phyloP scores from a whole-genome alignment of 2,888 invertebrate genomes.

The Drosophila ochracea region DNA sequence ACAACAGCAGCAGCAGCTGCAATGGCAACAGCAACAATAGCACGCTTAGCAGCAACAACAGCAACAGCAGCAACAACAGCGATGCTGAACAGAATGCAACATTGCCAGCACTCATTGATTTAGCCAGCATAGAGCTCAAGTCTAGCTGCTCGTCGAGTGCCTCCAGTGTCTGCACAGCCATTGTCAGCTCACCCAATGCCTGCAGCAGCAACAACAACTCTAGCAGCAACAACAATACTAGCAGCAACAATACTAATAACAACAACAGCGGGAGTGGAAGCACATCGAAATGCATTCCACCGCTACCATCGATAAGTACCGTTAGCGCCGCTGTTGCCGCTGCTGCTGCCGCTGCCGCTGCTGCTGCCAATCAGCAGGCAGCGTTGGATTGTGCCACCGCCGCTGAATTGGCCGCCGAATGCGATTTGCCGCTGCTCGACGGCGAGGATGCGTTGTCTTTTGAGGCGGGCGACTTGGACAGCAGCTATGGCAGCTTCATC shows the following conservation, averaged over 20 bases:
- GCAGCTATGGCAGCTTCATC: slow-evolving; percentile 89
- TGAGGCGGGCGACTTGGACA: slow-evolving; percentile 86
- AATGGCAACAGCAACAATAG: slow-evolving; percentile 37
- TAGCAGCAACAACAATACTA: slow-evolving; percentile 70
- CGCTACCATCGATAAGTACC: slow-evolving; percentile 86
- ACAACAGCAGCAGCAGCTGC: slow-evolving; percentile 25
- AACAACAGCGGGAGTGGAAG: slow-evolving; percentile 28
- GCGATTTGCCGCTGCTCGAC: slow-evolving; percentile 89
- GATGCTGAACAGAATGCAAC: slow-evolving; percentile 36
- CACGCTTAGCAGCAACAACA: slow-evolving; percentile 35
- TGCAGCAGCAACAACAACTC: slow-evolving; percentile 63
- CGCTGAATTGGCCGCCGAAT: slow-evolving; percentile 89
- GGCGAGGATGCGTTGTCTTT: slow-evolving; percentile 90
- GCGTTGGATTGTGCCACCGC: slow-evolving; percentile 68
- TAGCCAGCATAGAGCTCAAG: slow-evolving; percentile 65
- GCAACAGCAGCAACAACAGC: slow-evolving; percentile 45
- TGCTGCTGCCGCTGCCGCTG: slow-evolving; percentile 86
- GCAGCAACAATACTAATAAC: slow-evolving; percentile 74
- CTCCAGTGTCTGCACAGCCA: slow-evolving; percentile 39
- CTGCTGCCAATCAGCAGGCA: slow-evolving; percentile 86
- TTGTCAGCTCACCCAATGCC: slow-evolving; percentile 69
- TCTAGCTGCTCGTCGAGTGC: slow-evolving; percentile 68
- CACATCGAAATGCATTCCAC: slow-evolving; percentile 61
- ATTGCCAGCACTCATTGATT: slow-evolving; percentile 64
- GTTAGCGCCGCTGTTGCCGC: slow-evolving; percentile 84